Percentiles rank a stretch among this genome's conserved stretches.
phyloP scores from a whole-genome alignment of 2,888 invertebrate genomes.

The Agrypnus murinus region DNA sequence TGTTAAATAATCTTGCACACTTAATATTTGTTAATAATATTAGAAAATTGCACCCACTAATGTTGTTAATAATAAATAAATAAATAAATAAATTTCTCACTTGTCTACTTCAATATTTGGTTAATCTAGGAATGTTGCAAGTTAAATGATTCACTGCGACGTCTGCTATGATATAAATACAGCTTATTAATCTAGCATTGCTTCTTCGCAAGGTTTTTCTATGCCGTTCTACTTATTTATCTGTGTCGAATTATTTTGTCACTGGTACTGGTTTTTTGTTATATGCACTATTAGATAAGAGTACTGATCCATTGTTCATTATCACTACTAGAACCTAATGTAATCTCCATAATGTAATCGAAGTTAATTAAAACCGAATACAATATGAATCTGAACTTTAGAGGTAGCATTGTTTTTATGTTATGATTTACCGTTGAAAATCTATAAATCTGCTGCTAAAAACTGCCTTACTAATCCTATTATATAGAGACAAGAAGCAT shows the following conservation, averaged over 20 bases:
- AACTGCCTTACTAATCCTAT: too few species aligned
- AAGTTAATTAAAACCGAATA: constrained; percentile 3
- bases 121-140: constrained; percentile 4
- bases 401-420: constrained; percentile 4
- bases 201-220: constrained; percentile 24
- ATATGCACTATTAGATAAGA: constrained; percentile 18
- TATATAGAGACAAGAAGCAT: too few species aligned
- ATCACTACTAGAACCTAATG: constrained; percentile 14
- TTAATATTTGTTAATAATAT: too few species aligned
- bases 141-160: constrained; percentile 3
- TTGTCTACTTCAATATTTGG: background rate
- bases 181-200: constrained; percentile 3
- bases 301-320: too few species aligned
- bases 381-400: constrained; percentile 18
- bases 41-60: too few species aligned
- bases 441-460: background rate
- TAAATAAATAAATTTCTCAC: background rate
- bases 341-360: too few species aligned
- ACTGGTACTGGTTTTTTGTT: constrained; percentile 8
- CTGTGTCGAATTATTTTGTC: constrained; percentile 14
- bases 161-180: constrained; percentile 5
- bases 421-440: constrained; percentile 23
- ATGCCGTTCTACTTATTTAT: constrained; percentile 21
- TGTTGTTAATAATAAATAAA: background rate
- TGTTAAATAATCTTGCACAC: too few species aligned